These are phyloP conservation scores for Aporophyla nigra DNA, from an alignment of 2,888 invertebrate species.

Conservation along the genomic window DNA sequence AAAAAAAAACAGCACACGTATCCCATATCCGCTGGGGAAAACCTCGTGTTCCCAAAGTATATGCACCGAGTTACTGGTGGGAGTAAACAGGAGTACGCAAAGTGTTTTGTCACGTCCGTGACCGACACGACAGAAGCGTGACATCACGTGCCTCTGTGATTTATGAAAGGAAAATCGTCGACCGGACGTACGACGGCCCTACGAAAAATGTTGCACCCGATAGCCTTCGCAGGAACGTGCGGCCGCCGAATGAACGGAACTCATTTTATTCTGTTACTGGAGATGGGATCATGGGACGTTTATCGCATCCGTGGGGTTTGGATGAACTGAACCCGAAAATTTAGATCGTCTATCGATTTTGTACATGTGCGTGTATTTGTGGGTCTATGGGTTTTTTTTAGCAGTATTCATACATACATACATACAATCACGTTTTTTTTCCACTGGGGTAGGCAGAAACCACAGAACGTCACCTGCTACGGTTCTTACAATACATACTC, in stretches of 20 bases:
- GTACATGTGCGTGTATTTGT: neutral
- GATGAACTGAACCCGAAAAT: slow-evolving; percentile 3
- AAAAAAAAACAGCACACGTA: slow-evolving; percentile 51
- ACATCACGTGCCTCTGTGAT: slow-evolving; percentile 85
- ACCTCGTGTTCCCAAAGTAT: slow-evolving; percentile 48
- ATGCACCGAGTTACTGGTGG: slow-evolving; percentile 37
- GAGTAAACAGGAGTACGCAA: slow-evolving; percentile 64
- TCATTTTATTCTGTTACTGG: slow-evolving; percentile 82
- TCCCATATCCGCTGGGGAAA: slow-evolving; percentile 49
- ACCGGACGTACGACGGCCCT: slow-evolving; percentile 68
- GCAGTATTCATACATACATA: neutral
- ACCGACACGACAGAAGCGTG: slow-evolving; percentile 83
- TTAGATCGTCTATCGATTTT: neutral
- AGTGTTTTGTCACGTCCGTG: slow-evolving; percentile 82
- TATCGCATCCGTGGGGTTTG: slow-evolving; percentile 67
- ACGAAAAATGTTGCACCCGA: slow-evolving; percentile 83
- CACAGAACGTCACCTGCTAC: too few species aligned
- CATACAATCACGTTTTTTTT: too few species aligned
- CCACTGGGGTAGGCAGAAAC: too few species aligned
- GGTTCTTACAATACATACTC: too few species aligned
- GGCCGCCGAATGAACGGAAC: slow-evolving; percentile 78
- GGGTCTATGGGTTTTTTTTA: neutral
- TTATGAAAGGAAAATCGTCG: slow-evolving; percentile 85
- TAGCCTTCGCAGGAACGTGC: slow-evolving; percentile 83
- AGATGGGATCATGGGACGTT: slow-evolving; percentile 76